Conservation (phyloP, 2,113 vertebrate species). For the Climacteris rufus region DNA sequence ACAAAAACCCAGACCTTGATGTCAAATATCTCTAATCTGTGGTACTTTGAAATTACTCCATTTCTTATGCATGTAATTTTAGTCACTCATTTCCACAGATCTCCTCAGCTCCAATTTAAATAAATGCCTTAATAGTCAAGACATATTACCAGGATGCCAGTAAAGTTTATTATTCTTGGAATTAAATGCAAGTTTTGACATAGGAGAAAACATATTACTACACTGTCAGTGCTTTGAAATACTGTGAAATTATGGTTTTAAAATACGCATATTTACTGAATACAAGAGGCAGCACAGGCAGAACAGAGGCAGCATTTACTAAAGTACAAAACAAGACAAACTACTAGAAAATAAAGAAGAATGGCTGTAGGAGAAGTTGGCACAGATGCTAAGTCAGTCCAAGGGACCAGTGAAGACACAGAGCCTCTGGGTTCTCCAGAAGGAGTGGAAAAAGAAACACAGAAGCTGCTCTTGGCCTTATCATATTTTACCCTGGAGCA, state of each 20-base stretch:
- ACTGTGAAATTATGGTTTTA: background rate
- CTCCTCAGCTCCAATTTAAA: background rate
- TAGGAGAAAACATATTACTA: background rate
- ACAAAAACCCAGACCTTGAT: background rate
- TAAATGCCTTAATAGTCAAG: background rate
- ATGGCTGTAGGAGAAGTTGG: background rate
- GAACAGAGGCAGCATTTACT: background rate
- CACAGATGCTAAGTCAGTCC: background rate
- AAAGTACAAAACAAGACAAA: background rate
- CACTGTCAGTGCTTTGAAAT: background rate
- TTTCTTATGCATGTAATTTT: accelerated
- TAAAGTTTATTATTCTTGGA: background rate
- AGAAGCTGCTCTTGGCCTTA: background rate
- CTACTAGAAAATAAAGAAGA: background rate
- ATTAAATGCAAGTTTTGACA: background rate
- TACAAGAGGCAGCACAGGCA: background rate
- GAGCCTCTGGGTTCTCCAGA: background rate
- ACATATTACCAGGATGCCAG: background rate
- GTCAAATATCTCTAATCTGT: background rate
- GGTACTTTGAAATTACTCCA: background rate
- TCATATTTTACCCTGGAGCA: background rate
- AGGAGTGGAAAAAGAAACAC: background rate
- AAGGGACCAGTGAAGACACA: background rate
- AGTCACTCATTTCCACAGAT: background rate
- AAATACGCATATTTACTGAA: background rate